phyloP scores from a whole-genome alignment of 2,113 vertebrate species.

The Scomber colias region DNA sequence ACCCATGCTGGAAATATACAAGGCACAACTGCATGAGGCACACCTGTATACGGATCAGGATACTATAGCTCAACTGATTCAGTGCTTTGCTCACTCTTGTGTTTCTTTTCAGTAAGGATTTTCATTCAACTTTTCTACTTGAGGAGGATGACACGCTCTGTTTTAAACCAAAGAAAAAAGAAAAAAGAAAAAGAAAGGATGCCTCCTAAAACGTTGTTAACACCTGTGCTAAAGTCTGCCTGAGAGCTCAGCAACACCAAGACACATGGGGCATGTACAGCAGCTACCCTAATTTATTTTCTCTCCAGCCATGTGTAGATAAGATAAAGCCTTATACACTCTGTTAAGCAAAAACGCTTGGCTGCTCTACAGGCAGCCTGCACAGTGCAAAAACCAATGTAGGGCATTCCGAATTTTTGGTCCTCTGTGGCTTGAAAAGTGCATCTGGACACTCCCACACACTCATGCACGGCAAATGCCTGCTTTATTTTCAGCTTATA shows the following conservation, averaged over 20 bases:
- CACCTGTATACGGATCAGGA: too few relatives aligned
- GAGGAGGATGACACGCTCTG: constrained; percentile 15
- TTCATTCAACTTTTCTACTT: constrained; percentile 20
- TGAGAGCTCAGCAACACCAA: constrained; percentile 37
- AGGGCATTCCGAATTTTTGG: constrained; percentile 62
- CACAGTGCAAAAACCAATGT: constrained; percentile 48
- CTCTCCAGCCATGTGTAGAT: constrained; percentile 66
- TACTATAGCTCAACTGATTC: neutral
- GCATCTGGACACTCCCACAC: constrained; percentile 60
- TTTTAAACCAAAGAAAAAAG: constrained; percentile 20
- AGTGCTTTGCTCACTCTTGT: neutral
- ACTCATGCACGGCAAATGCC: constrained; percentile 33
- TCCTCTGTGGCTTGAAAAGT: constrained; percentile 60
- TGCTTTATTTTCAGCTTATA: constrained; percentile 66
- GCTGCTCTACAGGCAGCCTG: constrained; percentile 46
- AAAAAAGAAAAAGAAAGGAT: constrained; percentile 8
- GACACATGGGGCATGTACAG: constrained; percentile 38
- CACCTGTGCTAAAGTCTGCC: constrained; percentile 55
- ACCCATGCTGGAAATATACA: neutral
- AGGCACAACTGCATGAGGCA: neutral
- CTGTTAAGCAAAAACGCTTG: constrained; percentile 58
- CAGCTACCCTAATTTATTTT: constrained; percentile 56
- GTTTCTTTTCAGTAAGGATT: neutral
- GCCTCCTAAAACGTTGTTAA: constrained; percentile 53
- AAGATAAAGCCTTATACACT: constrained; percentile 64